A percentile compares a stretch with the other conserved stretches of the same genome.
phyloP scores from a whole-genome alignment of 1,140 invertebrate species.

The Mamestra configurata region DNA sequence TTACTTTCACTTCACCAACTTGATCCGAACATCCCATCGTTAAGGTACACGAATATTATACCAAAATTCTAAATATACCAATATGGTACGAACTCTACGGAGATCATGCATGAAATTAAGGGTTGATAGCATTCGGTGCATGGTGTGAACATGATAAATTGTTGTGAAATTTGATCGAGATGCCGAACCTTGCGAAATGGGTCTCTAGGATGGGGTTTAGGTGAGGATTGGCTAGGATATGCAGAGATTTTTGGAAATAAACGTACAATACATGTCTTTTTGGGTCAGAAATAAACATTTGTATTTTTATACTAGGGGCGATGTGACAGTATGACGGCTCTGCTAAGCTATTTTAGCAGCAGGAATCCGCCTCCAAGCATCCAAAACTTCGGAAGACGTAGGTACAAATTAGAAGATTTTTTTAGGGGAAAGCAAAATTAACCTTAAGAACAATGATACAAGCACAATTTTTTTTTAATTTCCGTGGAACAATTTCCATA shows the following conservation, averaged over 20 bases:
- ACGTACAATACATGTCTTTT: not conserved
- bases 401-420: too few species aligned
- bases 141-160: conserved; percentile 50
- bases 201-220: conserved; percentile 8
- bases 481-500: too few species aligned
- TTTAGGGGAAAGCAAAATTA: too few species aligned
- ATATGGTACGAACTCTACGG: conserved; percentile 63
- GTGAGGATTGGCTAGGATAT: not conserved
- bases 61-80: conserved; percentile 73
- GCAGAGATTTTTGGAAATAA: not conserved
- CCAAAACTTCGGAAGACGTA: too few species aligned
- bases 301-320: too few species aligned
- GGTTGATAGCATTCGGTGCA: conserved; percentile 54
- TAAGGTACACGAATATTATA: conserved; percentile 64
- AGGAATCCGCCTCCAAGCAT: too few species aligned
- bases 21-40: conserved; percentile 62
- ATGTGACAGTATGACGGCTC: too few species aligned
- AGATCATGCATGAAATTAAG: conserved; percentile 68
- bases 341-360: too few species aligned
- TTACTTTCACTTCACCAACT: conserved; percentile 65
- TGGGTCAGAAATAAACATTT: too few species aligned
- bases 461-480: too few species aligned
- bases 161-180: conserved; percentile 40
- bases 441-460: too few species aligned
- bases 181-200: conserved; percentile 22